Percentiles rank a stretch among this genome's conserved stretches.
Evolutionary conservation across 2,888 invertebrate genomes (phyloP).

Genomic region (Anthophora plumipes): DNA sequence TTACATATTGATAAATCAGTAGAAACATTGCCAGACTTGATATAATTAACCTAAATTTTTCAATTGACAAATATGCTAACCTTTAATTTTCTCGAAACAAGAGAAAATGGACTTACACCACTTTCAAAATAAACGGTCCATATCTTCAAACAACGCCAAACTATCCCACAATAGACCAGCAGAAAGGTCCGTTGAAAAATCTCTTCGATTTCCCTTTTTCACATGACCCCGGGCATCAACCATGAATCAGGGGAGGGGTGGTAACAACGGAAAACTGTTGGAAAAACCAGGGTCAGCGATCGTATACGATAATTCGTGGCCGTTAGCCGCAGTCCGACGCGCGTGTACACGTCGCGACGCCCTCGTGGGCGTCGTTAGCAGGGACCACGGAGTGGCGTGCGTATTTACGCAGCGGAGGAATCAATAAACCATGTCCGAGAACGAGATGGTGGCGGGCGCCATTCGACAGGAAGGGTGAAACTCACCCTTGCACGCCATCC

Average conservation of each 20-base stretch:
- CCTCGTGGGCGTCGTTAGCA: conserved; percentile 68
- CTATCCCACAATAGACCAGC: too few relatives aligned
- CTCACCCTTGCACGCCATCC: conserved; percentile 73
- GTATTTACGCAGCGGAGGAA: conserved; percentile 76
- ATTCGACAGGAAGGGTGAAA: conserved; percentile 58
- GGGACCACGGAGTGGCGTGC: conserved; percentile 65
- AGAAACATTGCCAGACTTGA: too few relatives aligned
- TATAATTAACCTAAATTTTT: too few relatives aligned
- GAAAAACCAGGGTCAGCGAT: conserved; percentile 2
- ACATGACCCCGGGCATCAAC: neutral
- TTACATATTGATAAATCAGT: too few relatives aligned
- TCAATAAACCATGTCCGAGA: conserved; percentile 77
- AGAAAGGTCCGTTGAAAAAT: neutral
- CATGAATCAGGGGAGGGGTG: neutral
- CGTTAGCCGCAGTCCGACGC: conserved; percentile 43
- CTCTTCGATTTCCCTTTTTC: neutral
- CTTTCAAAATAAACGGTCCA: too few relatives aligned
- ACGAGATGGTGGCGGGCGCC: conserved; percentile 62
- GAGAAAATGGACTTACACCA: too few relatives aligned
- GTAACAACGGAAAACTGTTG: neutral
- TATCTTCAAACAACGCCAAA: too few relatives aligned
- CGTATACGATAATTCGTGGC: conserved; percentile 61
- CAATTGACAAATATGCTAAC: too few relatives aligned
- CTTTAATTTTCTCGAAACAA: too few relatives aligned
- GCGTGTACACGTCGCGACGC: conserved; percentile 47